A percentile compares a stretch with the other conserved stretches of the same genome.
Evolutionary conservation across 2,797 vertebrate genomes (phyloP).

Genomic region (Sorex maritimensis): DNA sequence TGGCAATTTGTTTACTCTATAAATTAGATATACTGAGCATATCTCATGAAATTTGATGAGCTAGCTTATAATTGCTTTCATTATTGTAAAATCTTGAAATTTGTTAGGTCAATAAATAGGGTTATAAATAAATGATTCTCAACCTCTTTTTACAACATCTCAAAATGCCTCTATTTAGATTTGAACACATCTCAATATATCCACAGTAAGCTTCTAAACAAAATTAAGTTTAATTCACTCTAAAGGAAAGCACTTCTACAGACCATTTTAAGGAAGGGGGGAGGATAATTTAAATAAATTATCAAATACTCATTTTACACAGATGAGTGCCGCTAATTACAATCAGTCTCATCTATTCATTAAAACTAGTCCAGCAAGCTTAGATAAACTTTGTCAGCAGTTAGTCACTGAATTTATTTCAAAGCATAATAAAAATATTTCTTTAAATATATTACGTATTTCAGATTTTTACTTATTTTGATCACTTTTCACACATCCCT

Average conservation of each 20-base stretch:
- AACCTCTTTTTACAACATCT: conserved; percentile 65
- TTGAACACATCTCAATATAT: conserved; percentile 69
- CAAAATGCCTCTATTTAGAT: conserved; percentile 72
- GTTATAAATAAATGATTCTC: conserved; percentile 78
- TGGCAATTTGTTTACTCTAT: conserved; percentile 76
- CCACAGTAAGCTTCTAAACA: conserved; percentile 77
- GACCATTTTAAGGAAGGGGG: conserved; percentile 74
- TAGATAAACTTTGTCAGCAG: conserved; percentile 74
- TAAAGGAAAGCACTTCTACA: conserved; percentile 76
- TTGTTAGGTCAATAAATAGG: conserved; percentile 79
- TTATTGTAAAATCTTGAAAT: conserved; percentile 80
- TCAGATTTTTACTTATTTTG: conserved; percentile 69
- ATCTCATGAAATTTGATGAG: conserved; percentile 70
- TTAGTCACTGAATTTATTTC: conserved; percentile 50
- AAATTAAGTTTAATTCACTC: conserved; percentile 86
- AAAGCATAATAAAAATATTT: conserved; percentile 60
- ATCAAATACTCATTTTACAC: conserved; percentile 81
- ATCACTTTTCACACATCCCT: not conserved
- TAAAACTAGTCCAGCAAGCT: conserved; percentile 77
- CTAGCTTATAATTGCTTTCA: conserved; percentile 77
- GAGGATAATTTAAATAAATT: conserved; percentile 82
- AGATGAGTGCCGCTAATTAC: conserved; percentile 82
- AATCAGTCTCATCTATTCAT: conserved; percentile 80
- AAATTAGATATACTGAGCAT: conserved; percentile 57
- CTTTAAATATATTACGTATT: conserved; percentile 56